A percentile compares a stretch with the other conserved stretches of the same genome.
These are phyloP conservation scores for Masnerella sp. DNA, from an alignment of 2,888 invertebrate genomes.

Conservation along the genomic window DNA sequence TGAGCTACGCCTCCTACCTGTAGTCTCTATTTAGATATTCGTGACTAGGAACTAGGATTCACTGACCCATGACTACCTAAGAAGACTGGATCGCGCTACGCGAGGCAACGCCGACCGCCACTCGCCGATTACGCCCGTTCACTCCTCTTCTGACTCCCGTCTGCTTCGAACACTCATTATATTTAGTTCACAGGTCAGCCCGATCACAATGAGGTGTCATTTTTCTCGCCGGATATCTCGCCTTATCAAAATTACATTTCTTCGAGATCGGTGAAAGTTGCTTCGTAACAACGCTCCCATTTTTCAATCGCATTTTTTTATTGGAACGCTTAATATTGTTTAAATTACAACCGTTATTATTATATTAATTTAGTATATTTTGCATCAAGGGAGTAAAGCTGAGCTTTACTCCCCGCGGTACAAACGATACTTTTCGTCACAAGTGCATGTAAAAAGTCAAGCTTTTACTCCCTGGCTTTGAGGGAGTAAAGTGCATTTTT, in stretches of 20 bases:
- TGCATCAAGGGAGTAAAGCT: too few relatives aligned
- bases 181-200: constrained; percentile 21
- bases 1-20: constrained; percentile 47
- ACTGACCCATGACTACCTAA: constrained; percentile 74
- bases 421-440: too few relatives aligned
- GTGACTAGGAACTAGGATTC: constrained; percentile 75
- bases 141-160: constrained; percentile 17
- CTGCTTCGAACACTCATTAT: constrained; percentile 44
- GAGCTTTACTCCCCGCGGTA: too few relatives aligned
- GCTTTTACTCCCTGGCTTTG: too few relatives aligned
- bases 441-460: too few relatives aligned
- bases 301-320: too few relatives aligned
- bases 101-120: constrained; percentile 43
- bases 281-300: too few relatives aligned
- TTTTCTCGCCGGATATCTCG: constrained; percentile 20
- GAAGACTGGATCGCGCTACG: constrained; percentile 47
- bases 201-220: constrained; percentile 42
- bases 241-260: too few relatives aligned
- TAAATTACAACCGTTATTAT: too few relatives aligned
- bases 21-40: constrained; percentile 71
- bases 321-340: too few relatives aligned
- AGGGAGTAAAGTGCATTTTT: too few relatives aligned
- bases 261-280: constrained; percentile 21
- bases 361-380: too few relatives aligned
- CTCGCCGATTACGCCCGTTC: constrained; percentile 46